Evolutionary conservation across 2,888 invertebrate genomes (phyloP).

Genomic region (Pristionchus exspectatus): DNA sequence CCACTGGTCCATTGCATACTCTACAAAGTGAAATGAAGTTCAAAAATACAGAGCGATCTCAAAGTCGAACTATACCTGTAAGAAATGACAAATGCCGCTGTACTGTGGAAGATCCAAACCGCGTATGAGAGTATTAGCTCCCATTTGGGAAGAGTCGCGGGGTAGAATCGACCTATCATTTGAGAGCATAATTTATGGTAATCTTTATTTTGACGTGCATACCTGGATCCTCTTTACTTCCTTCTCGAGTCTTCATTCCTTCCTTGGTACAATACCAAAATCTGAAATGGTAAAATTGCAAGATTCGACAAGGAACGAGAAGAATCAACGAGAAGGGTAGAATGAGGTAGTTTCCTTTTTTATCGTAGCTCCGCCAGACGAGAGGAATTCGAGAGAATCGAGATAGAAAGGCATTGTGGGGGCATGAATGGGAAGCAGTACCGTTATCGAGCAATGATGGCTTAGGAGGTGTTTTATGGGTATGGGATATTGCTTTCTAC

Average conservation of each 20-base stretch:
- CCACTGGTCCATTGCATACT: constrained; percentile 19
- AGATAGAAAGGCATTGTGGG: background rate
- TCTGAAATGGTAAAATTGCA: no score
- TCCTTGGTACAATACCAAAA: no score
- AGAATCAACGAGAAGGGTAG: no score
- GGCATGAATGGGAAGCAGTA: constrained; percentile 11
- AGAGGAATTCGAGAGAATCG: no score
- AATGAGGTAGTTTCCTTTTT: no score
- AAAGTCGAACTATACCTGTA: background rate
- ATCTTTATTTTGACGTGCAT: no score
- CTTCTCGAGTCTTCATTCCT: no score
- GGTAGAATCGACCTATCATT: background rate
- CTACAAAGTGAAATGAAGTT: background rate
- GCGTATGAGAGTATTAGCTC: constrained; percentile 37
- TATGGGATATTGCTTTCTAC: background rate
- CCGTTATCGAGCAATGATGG: background rate
- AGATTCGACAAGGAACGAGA: no score
- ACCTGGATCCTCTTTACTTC: no score
- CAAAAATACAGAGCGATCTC: no score
- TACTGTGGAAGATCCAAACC: constrained; percentile 50
- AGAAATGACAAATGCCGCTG: constrained; percentile 33
- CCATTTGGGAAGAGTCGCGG: constrained; percentile 47
- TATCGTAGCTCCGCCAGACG: no score
- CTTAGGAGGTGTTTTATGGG: background rate
- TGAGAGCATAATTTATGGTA: background rate